Evolutionary conservation across 2,888 invertebrate genomes (phyloP).

Genomic region (Dyspetes luteomarginatus): DNA sequence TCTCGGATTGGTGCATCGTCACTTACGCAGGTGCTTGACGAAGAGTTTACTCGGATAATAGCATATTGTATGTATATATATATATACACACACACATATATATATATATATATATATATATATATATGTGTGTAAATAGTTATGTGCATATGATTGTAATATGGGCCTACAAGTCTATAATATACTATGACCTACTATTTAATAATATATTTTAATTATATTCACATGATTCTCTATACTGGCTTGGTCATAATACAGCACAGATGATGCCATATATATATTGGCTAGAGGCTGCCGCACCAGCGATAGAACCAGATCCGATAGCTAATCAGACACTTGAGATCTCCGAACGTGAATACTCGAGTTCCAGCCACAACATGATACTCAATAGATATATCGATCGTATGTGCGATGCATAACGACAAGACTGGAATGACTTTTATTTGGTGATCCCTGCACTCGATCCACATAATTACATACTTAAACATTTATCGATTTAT

Average conservation of each 20-base stretch:
- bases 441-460: conserved; percentile 16
- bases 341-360: conserved; percentile 34
- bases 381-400: conserved; percentile 29
- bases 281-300: conserved; percentile 11
- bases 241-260: not conserved
- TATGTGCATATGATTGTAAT: too few relatives aligned
- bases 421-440: not conserved
- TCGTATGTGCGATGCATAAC: not conserved
- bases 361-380: conserved; percentile 30
- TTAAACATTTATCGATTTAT: not conserved
- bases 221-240: not conserved
- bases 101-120: not conserved
- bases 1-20: conserved; percentile 1
- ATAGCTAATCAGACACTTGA: conserved; percentile 34
- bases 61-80: not conserved
- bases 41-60: not conserved
- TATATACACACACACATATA: not conserved
- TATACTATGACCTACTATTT: too few relatives aligned
- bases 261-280: not conserved
- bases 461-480: not conserved
- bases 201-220: not conserved
- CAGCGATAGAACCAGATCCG: conserved; percentile 36
- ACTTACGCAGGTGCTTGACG: not conserved
- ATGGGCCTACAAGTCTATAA: not conserved
- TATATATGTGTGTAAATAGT: not conserved